These are phyloP conservation scores for Diphyllodes magnificus DNA, from an alignment of 2,113 vertebrate genomes.

Conservation along the genomic window DNA sequence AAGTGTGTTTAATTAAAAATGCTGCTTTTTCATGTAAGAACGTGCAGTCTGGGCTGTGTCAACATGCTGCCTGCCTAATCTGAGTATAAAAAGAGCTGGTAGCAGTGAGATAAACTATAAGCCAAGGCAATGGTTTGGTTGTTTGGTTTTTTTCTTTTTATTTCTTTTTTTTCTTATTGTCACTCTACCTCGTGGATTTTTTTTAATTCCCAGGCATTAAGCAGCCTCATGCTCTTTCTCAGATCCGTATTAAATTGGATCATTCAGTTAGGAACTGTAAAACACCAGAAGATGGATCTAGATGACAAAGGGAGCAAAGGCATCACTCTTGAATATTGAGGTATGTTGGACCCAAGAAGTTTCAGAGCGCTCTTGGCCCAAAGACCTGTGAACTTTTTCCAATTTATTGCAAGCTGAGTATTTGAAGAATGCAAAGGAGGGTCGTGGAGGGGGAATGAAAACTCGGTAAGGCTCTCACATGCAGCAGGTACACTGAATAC, in stretches of 20 bases:
- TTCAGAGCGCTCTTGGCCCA: not conserved
- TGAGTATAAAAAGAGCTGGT: not conserved
- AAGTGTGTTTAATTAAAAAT: conserved; percentile 19
- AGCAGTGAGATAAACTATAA: conserved; percentile 15
- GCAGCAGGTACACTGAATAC: not conserved
- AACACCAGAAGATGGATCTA: not conserved
- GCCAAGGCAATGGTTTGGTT: not conserved
- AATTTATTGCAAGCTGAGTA: not conserved
- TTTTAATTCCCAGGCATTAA: not conserved
- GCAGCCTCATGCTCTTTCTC: not conserved
- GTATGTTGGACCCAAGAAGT: not conserved
- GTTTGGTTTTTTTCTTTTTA: not conserved
- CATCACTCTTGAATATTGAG: not conserved
- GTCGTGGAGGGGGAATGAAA: not conserved
- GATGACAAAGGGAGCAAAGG: not conserved
- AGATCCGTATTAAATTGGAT: not conserved
- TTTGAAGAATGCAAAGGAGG: not conserved
- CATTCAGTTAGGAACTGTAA: not conserved
- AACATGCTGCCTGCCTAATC: not conserved
- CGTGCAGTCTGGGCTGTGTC: not conserved
- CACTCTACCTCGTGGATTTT: not conserved
- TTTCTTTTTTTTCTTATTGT: fast-evolving
- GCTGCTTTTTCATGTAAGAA: conserved; percentile 9
- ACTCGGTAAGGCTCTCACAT: not conserved
- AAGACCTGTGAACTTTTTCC: not conserved